Evolutionary conservation across 1,140 invertebrate genomes (phyloP).

Genomic region (Procambarus virginalis): DNA sequence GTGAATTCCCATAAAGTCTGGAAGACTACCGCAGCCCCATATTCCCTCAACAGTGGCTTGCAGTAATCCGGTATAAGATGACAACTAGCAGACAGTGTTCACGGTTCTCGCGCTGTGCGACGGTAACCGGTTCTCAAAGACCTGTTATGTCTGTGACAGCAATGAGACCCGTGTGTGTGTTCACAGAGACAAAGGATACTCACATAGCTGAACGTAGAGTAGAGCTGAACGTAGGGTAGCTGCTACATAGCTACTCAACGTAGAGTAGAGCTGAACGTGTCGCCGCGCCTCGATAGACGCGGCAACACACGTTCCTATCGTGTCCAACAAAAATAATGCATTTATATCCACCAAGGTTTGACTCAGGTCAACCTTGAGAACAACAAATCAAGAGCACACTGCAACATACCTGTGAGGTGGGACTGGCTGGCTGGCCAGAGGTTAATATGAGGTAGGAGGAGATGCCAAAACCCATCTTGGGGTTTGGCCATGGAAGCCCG

Average conservation of each 20-base stretch:
- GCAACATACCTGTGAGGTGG: background rate
- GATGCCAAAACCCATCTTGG: background rate
- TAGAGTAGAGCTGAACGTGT: too few relatives aligned
- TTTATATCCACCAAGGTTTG: background rate
- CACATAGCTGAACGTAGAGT: background rate
- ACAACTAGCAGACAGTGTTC: background rate
- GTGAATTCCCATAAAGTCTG: too few relatives aligned
- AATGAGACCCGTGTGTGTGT: background rate
- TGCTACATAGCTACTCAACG: too few relatives aligned
- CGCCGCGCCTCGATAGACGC: too few relatives aligned
- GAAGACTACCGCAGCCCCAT: too few relatives aligned
- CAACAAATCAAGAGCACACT: background rate
- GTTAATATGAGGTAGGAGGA: background rate
- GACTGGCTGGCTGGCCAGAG: background rate
- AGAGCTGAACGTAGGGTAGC: too few relatives aligned
- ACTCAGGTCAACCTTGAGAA: background rate
- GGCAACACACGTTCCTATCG: too few relatives aligned
- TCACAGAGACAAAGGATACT: background rate
- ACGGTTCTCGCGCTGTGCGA: background rate
- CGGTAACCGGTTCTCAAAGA: background rate
- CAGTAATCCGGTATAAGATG: background rate
- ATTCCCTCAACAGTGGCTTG: background rate
- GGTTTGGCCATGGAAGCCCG: background rate
- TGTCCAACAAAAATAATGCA: too few relatives aligned
- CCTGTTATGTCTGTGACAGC: background rate